A percentile compares a stretch with the other conserved stretches of the same genome.
Conservation (phyloP, 2,113 vertebrate genomes). For the Marcusenius ussheri region DNA sequence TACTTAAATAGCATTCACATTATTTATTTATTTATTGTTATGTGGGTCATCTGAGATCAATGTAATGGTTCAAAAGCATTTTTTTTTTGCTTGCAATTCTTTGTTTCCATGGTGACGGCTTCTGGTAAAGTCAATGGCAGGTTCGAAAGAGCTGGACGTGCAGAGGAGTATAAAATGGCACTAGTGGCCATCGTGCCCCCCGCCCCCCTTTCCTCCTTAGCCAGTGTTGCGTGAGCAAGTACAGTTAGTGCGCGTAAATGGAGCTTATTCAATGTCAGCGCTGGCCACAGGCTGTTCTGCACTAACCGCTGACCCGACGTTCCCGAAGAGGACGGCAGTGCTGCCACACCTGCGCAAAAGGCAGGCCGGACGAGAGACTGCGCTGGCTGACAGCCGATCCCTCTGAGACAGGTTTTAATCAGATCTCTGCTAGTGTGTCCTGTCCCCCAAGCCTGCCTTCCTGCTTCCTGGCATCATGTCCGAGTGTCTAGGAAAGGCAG, state of each 20-base stretch:
- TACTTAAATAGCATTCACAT: neutral
- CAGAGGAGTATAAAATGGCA: slow-evolving; percentile 42
- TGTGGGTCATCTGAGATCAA: slow-evolving; percentile 10
- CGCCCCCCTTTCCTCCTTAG: neutral
- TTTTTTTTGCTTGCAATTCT: slow-evolving; percentile 35
- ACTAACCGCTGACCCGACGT: slow-evolving; percentile 53
- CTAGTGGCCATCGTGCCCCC: slow-evolving; percentile 44
- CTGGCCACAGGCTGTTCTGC: neutral
- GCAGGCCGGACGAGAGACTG: slow-evolving; percentile 45
- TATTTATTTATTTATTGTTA: neutral
- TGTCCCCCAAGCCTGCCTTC: neutral
- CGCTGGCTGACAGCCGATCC: slow-evolving; percentile 44
- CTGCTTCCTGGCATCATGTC: neutral
- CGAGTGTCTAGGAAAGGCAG: slow-evolving; percentile 23
- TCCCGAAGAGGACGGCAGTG: slow-evolving; percentile 33
- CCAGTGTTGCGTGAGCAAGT: neutral
- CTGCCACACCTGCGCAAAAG: slow-evolving; percentile 45
- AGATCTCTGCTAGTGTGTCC: slow-evolving; percentile 41
- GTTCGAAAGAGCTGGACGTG: neutral
- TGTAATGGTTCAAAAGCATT: slow-evolving; percentile 35
- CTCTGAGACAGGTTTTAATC: slow-evolving; percentile 42
- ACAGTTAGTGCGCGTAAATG: neutral
- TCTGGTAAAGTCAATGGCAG: slow-evolving; percentile 33
- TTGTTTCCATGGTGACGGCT: slow-evolving; percentile 62
- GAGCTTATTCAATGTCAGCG: neutral